Evolutionary conservation across 2,113 vertebrate species (phyloP).

Genomic region (Pseudopodoces humilis): DNA sequence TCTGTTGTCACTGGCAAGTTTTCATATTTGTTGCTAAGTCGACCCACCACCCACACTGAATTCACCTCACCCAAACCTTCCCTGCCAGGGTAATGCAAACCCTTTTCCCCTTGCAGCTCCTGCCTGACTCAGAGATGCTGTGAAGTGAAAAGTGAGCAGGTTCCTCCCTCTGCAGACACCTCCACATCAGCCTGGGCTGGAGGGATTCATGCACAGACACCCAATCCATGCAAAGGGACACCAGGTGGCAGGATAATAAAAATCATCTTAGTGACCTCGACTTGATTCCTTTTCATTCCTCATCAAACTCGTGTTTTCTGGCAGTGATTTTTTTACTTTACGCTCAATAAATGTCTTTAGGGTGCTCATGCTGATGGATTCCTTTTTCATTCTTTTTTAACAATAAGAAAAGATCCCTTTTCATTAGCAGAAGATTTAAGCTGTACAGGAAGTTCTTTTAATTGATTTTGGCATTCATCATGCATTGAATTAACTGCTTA

Average conservation of each 20-base stretch:
- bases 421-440: neutral
- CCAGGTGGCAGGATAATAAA: neutral
- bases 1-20: neutral
- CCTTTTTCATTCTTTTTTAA: neutral
- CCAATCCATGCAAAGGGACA: accelerated
- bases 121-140: neutral
- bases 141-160: neutral
- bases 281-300: neutral
- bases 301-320: neutral
- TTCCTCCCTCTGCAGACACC: neutral
- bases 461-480: neutral
- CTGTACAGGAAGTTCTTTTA: neutral
- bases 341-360: neutral
- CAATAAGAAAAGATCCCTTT: neutral
- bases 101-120: neutral
- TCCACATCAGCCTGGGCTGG: neutral
- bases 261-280: neutral
- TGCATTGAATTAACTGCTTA: neutral
- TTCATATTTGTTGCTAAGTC: neutral
- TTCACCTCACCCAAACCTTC: neutral
- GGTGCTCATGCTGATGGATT: neutral
- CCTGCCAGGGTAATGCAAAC: neutral
- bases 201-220: neutral
- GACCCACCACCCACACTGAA: neutral
- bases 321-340: neutral